Conservation (phyloP, 2,888 invertebrate species). For the Saturnia pavonia region DNA sequence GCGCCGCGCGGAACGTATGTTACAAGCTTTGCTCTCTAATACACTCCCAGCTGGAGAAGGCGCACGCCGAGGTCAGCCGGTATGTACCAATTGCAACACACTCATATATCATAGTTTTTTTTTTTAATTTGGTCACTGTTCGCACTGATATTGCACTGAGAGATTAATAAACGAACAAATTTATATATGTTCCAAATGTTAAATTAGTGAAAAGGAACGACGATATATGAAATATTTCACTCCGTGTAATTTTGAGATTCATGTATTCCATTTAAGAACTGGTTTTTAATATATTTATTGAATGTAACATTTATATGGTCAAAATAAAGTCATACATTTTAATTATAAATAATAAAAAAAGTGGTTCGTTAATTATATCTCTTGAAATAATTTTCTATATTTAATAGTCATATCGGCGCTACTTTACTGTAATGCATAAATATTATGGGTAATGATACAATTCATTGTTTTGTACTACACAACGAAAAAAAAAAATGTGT, state of each 20-base stretch:
- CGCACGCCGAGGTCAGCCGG: constrained; percentile 89
- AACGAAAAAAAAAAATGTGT: too few species aligned
- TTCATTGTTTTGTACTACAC: neutral
- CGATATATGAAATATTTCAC: too few species aligned
- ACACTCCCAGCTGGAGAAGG: constrained; percentile 89
- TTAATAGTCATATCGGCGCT: neutral
- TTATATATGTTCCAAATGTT: neutral
- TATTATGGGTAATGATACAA: neutral
- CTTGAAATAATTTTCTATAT: neutral
- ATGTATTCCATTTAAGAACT: neutral
- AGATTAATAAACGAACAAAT: constrained; percentile 1
- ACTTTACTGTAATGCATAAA: neutral
- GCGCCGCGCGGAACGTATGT: constrained; percentile 82
- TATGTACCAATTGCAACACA: constrained; percentile 45
- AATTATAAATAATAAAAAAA: neutral
- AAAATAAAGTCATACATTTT: neutral
- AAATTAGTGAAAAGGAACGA: neutral
- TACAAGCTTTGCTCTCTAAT: constrained; percentile 90
- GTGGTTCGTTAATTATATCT: neutral
- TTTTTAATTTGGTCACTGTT: neutral
- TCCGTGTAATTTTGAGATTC: neutral
- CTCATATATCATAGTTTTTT: neutral
- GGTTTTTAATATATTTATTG: neutral
- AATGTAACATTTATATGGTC: neutral
- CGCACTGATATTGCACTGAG: constrained; percentile 5